Evolutionary conservation across 1,140 invertebrate species (phyloP), one percentile per base, ranked within the genome.

Genomic region (Galleria mellonella): DNA sequence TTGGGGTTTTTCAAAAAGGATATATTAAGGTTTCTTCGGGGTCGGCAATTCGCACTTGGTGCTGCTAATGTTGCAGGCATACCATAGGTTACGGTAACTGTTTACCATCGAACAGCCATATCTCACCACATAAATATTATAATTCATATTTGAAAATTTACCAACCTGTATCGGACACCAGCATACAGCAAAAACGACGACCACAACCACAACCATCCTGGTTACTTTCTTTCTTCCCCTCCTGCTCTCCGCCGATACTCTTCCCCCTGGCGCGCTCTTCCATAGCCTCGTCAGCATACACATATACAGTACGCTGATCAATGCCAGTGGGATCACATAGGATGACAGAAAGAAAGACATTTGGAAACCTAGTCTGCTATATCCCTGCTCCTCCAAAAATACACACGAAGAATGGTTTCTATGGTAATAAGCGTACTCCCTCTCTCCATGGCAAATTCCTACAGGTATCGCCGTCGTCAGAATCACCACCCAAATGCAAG

Each of bases 121-220:
- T n/a, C n/a, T n/a, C n/a, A n/a, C n/a, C n/a, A n/a, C n/a, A n/a
- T n/a, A n/a, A n/a, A n/a, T n/a, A n/a, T n/a, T n/a, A n/a, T n/a
- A n/a, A n/a, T n/a, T n/a, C n/a, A n/a, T n/a, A n/a, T n/a, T n/a
- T n/a, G n/a, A n/a, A n/a, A n/a, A n/a, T n/a, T n/a, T n/a, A n/a
- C n/a, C n/a, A n/a, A 96, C 92, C 88, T 98, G 97, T 66, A 98
- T 95, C 1, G 97, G 97, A 60, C 94, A 92, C 97, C 97, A 99
- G 84, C 97, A 98, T 28, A 97, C 87, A 7, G 97, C 97, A 77
- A 98, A 98, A 23, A 97, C 96, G 12, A 96, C 91, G 0, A 98
- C 96, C 9, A 99, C 96, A 12, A 97, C 93, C 29, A 98, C 90
- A 5, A 99, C 96, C 91, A 99, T 94, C 49, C 95, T 88, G 0